Percentiles rank a stretch among this genome's conserved stretches.
These are phyloP conservation scores for Neodon shergylaensis DNA, from an alignment of 2,113 vertebrate species.

Conservation along the genomic window DNA sequence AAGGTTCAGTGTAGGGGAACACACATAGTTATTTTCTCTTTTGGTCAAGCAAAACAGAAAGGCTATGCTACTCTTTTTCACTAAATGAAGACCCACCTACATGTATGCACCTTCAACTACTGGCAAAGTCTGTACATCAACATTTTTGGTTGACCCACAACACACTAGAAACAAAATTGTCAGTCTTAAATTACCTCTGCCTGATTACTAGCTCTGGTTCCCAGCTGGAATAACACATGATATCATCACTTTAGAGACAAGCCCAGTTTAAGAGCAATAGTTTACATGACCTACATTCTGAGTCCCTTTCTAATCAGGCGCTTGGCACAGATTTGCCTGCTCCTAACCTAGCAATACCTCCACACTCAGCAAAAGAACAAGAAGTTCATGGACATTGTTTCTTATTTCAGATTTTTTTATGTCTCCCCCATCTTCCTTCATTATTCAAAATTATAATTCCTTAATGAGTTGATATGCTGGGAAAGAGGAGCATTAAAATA, in stretches of 20 bases:
- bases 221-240: constrained; percentile 76
- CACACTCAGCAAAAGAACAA: constrained; percentile 47
- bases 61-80: neutral
- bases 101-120: neutral
- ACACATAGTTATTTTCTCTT: neutral
- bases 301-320: constrained; percentile 61
- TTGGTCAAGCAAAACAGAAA: constrained; percentile 37
- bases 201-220: constrained; percentile 69
- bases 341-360: constrained; percentile 39
- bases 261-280: constrained; percentile 41
- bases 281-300: constrained; percentile 32
- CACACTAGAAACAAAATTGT: constrained; percentile 65
- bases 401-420: neutral
- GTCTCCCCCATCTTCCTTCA: neutral
- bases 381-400: neutral
- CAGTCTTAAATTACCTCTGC: constrained; percentile 62
- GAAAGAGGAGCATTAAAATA: constrained; percentile 40
- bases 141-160: constrained; percentile 59
- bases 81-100: constrained; percentile 12
- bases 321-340: constrained; percentile 20
- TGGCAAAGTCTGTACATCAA: constrained; percentile 19
- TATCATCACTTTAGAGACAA: constrained; percentile 52
- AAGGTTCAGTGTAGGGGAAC: neutral
- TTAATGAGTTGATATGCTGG: neutral
- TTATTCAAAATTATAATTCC: constrained; percentile 13